Evolutionary conservation across 2,888 invertebrate genomes (phyloP).

Genomic region (Abscondita cerata): DNA sequence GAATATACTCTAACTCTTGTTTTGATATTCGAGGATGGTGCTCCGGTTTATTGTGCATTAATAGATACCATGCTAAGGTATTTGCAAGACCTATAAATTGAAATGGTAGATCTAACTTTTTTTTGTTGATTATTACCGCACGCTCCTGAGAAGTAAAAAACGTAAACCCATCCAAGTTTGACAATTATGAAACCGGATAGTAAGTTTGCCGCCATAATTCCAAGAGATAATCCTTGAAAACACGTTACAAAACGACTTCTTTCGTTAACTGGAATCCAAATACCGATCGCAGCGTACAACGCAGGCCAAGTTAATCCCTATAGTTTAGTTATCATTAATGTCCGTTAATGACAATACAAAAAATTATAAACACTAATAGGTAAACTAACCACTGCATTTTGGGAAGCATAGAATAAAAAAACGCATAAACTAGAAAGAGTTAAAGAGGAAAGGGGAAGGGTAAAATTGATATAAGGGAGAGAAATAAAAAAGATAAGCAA

Average conservation of each 20-base stretch:
- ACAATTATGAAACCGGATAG: neutral
- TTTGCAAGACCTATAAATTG: no score
- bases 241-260: slow-evolving; percentile 1
- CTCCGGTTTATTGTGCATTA: no score
- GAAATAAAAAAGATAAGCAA: no score
- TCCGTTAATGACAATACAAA: no score
- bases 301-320: neutral
- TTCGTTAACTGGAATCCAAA: neutral
- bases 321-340: no score
- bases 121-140: neutral
- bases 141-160: neutral
- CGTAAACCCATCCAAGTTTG: neutral
- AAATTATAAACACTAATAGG: no score
- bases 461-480: no score
- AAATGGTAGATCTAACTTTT: neutral
- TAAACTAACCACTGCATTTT: no score
- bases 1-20: neutral
- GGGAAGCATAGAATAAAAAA: no score
- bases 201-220: neutral
- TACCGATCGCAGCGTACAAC: neutral
- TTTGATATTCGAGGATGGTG: neutral
- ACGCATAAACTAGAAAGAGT: no score
- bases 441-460: no score
- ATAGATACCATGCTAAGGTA: no score
- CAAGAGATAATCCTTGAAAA: neutral